These are phyloP conservation scores for Acridotheres tristis DNA, from an alignment of 2,797 vertebrate genomes.

Conservation along the genomic window DNA sequence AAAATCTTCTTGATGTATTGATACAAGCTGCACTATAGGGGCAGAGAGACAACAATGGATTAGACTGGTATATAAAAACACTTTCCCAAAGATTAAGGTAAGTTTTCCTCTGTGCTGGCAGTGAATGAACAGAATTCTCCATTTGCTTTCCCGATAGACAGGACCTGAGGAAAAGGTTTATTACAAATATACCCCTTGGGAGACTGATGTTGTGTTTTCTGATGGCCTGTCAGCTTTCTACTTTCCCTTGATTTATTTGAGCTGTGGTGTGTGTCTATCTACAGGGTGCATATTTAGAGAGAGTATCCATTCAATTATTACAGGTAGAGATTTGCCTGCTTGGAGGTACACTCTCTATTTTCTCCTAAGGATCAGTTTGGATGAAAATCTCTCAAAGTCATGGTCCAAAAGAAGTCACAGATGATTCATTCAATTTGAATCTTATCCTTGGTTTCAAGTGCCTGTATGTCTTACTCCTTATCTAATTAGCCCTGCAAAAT, in stretches of 20 bases:
- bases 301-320: not conserved
- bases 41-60: not conserved
- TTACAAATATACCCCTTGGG: not conserved
- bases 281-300: not conserved
- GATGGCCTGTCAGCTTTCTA: not conserved
- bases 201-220: not conserved
- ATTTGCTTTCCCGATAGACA: not conserved
- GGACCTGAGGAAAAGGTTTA: not conserved
- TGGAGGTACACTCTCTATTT: not conserved
- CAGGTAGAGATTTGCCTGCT: not conserved
- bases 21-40: not conserved
- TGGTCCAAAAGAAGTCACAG: not conserved
- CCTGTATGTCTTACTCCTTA: not conserved
- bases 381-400: not conserved
- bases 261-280: slow-evolving; percentile 31
- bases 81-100: slow-evolving; percentile 3
- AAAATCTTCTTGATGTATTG: not conserved
- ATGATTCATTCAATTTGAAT: not conserved
- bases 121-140: not conserved
- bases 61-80: not conserved
- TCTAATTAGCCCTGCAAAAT: slow-evolving; percentile 30
- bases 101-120: not conserved
- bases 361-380: not conserved
- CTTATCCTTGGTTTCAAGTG: not conserved
- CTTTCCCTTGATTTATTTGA: slow-evolving; percentile 6